Conservation (phyloP, 2,888 invertebrate genomes). For the Sisyra nigra region DNA sequence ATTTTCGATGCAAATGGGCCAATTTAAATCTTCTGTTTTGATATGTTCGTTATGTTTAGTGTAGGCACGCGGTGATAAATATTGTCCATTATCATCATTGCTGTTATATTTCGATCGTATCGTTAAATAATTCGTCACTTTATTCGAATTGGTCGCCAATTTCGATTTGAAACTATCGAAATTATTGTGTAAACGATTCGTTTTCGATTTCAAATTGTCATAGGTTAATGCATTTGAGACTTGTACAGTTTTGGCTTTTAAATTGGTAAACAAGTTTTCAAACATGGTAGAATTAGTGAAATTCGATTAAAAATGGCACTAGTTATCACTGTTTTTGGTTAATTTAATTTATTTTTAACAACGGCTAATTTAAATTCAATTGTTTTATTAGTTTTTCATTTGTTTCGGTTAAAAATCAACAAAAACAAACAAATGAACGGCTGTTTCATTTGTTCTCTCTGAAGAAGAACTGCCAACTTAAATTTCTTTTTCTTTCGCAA, state of each 20-base stretch:
- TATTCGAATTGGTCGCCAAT: constrained; percentile 21
- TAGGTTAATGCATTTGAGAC: constrained; percentile 23
- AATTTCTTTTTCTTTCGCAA: no score
- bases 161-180: constrained; percentile 22
- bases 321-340: no score
- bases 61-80: constrained; percentile 38
- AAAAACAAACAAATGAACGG: no score
- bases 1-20: constrained; percentile 34
- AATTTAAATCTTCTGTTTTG: constrained; percentile 34
- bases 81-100: constrained; percentile 25
- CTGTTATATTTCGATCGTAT: constrained; percentile 20
- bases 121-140: constrained; percentile 21
- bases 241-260: constrained; percentile 29
- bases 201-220: constrained; percentile 21
- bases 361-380: no score
- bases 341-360: no score
- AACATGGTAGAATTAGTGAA: constrained; percentile 23
- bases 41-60: constrained; percentile 26
- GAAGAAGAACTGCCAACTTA: no score
- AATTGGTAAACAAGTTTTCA: constrained; percentile 27
- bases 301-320: no score
- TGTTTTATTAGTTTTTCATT: no score
- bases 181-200: constrained; percentile 22
- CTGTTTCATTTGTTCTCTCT: no score
- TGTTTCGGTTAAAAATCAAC: no score